phyloP scores from a whole-genome alignment of 2,113 vertebrate genomes.

The Egretta garzetta region DNA sequence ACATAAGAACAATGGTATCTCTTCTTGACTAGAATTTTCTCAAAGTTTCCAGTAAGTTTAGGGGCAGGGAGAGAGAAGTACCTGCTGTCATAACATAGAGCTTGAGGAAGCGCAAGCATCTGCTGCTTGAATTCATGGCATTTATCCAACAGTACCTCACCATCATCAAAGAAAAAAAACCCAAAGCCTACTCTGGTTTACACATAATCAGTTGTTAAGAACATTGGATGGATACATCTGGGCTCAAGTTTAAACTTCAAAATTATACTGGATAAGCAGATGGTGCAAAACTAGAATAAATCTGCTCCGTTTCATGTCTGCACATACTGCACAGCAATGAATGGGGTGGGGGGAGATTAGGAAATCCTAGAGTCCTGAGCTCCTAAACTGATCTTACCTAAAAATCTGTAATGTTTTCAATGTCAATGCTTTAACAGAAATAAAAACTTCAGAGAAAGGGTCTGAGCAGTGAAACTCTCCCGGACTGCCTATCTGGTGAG shows the following conservation, averaged over 20 bases:
- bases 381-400: background rate
- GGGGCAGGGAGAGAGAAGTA: background rate
- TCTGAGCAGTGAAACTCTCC: background rate
- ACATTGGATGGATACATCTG: background rate
- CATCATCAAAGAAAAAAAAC: background rate
- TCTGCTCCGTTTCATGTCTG: background rate
- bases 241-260: conserved; percentile 3
- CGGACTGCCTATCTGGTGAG: background rate
- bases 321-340: background rate
- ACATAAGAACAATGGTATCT: background rate
- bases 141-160: background rate
- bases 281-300: conserved; percentile 1
- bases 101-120: background rate
- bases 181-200: background rate
- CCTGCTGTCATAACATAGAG: background rate
- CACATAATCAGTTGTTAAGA: background rate
- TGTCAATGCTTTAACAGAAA: background rate
- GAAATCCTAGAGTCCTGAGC: background rate
- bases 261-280: conserved; percentile 25
- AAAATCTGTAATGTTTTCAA: background rate
- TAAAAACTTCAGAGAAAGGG: background rate
- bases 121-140: background rate
- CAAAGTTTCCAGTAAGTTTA: background rate
- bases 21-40: background rate
- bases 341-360: rapidly evolving